Base-by-base conservation (phyloP, 2,113 vertebrate species). In the Chaenogobius annularis region DNA sequence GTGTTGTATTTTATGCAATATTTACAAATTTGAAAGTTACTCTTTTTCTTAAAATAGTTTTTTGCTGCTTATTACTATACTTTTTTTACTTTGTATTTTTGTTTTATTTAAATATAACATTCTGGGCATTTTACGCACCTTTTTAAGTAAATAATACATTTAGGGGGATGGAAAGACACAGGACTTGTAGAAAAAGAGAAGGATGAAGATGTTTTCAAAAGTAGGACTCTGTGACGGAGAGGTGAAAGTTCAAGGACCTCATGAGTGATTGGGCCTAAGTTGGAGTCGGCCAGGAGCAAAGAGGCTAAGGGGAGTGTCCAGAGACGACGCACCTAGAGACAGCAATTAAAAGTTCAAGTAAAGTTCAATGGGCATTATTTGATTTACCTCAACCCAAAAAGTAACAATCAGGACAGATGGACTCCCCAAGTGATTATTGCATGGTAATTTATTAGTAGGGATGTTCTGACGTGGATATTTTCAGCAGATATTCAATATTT, bases 181-280 rank as follows among this genome's bases (percentile, higher is more conserved):
- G 69, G 37, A 23, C 75, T 65, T 12, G 20, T 13, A 11, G 9
- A 47, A 26, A 44, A 22, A 19, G 68, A 72, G 50, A 74, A 47
- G 47, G 20, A 40, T 35, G 68, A 82, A 66, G 56, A 68, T 22
- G 46, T 13, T 37, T 19, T 72, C 35, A n/a, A 66, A 72, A 66
- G 66, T 66, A 35, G 31, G 22, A 50, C 14, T n/a, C 19, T 62
- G 6, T 67, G 73, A 52, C 73, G 59, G 70, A 20, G 19, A 70
- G 77, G 55, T 69, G 70, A 65, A 72, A 64, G 68, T 75, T 22
- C 68, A 61, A 37, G n/a, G 31, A 77, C 5, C 47, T 50, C 15
- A 72, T 65, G 66, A 77, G 69, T 50, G 68, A 79, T 79, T 46
- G 67, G 22, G 15, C 59, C 40, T 15, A 15, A 62, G 69, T 72